These are phyloP conservation scores for Hypomesus transpacificus DNA, from an alignment of 2,113 vertebrate species.

Conservation along the genomic window DNA sequence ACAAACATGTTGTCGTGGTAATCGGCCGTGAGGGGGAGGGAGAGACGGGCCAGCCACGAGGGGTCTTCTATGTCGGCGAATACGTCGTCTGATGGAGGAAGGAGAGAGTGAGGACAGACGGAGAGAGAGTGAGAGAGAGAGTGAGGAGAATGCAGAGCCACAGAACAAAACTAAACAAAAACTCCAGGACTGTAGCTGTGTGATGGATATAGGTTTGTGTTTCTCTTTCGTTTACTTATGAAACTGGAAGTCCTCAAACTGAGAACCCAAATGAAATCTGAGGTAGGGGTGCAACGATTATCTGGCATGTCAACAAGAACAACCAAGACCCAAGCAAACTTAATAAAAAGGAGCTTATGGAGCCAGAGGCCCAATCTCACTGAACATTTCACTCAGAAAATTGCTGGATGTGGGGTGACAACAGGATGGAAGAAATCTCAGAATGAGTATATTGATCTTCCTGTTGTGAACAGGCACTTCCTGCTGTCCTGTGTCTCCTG, in stretches of 20 bases:
- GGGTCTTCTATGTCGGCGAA: constrained; percentile 77
- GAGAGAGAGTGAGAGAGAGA: neutral
- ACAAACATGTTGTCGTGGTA: constrained; percentile 92
- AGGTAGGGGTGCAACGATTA: neutral
- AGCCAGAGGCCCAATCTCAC: neutral
- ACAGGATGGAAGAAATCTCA: constrained; percentile 42
- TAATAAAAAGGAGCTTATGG: neutral
- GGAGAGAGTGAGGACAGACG: neutral
- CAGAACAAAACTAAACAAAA: no score
- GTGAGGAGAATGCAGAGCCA: no score
- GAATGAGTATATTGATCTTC: constrained; percentile 27
- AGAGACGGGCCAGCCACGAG: constrained; percentile 85
- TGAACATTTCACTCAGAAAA: neutral
- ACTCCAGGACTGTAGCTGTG: no score
- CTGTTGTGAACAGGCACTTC: constrained; percentile 36
- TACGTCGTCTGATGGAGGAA: constrained; percentile 61
- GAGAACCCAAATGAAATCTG: neutral
- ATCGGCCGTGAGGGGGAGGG: constrained; percentile 77
- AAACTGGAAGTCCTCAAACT: no score
- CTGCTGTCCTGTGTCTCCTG: constrained; percentile 4
- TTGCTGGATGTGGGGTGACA: constrained; percentile 16
- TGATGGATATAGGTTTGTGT: no score
- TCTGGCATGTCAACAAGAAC: neutral
- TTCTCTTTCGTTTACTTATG: no score
- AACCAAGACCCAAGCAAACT: neutral